Base-by-base conservation (phyloP, 2,888 invertebrate genomes). In the Pristionchus japonicus region DNA sequence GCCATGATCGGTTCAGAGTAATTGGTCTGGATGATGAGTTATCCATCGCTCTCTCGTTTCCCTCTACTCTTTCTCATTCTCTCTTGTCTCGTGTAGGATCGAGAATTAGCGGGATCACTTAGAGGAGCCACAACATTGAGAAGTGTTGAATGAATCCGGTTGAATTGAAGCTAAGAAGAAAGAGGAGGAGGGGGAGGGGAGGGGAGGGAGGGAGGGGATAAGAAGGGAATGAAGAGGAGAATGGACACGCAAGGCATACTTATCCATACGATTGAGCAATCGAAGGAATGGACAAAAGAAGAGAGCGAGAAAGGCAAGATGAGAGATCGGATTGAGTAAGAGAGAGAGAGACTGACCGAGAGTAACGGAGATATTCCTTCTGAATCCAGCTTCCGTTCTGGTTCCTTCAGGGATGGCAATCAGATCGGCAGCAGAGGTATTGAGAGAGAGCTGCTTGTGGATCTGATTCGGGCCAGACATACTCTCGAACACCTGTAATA, bases 341-440 rank as follows among this genome's bases (percentile, higher is more conserved):
- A n/a, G n/a, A n/a, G n/a, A n/a, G n/a, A n/a, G n/a, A n/a, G n/a
- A n/a, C 90, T 85, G 17, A 92, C 93, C 95, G 88, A 96, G 95
- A 0, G 96, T 95, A 4, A 97, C 96, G 0, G 96, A 95, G 86
- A 96, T 96, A 91, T 96, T 96, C 92, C 96, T 96, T 67, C 95
- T 95, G 57, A 97, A 92, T 0, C 96, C 96, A 17, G 95, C 95
- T n/a, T 95, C 91, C 0, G 96, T 96, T 3, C 96, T 96, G 0
- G 96, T 96, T 4, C 96, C 96, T 27, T 95, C 95, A 0, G 96
- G 96, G 85, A 96, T 95, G 74, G 90, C 89, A 13, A 93, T 93
- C 84, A 94, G 89, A 80, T 93, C 93, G 40, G 89, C 89, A 74
- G 89, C 89, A 2, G 88, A 67, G 0, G 89, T 84, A 17, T 40